phyloP scores from a whole-genome alignment of 2,113 vertebrate species.

The Antechinus stuartii region DNA sequence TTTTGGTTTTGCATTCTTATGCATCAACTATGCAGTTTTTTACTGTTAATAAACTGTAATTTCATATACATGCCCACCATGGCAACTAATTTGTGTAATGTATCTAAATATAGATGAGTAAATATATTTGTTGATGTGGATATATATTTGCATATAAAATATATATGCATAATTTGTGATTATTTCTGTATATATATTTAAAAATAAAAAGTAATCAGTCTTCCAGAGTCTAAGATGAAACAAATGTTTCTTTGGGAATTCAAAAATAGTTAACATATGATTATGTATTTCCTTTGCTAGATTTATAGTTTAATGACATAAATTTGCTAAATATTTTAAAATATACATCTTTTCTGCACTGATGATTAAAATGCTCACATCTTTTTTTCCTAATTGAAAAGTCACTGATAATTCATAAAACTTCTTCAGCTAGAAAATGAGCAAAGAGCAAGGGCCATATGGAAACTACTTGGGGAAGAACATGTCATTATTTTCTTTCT shows the following conservation, averaged over 20 bases:
- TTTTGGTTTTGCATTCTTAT: not conserved
- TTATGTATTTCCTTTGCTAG: slow-evolving; percentile 8
- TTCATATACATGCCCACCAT: not conserved
- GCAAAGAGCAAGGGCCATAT: not conserved
- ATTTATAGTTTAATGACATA: slow-evolving; percentile 42
- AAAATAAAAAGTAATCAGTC: not conserved
- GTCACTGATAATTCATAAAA: slow-evolving; percentile 8
- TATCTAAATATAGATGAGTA: not conserved
- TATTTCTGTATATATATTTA: not conserved
- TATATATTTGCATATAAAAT: not conserved
- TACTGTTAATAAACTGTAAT: not conserved
- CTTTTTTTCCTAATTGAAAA: slow-evolving; percentile 49
- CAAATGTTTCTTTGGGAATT: slow-evolving; percentile 42
- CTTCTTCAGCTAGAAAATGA: slow-evolving; percentile 14
- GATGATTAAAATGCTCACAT: slow-evolving; percentile 38
- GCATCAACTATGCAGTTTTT: not conserved
- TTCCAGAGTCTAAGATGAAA: slow-evolving; percentile 28
- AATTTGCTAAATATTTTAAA: slow-evolving; percentile 29
- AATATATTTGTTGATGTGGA: slow-evolving; percentile 6
- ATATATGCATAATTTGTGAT: not conserved
- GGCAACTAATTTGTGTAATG: not conserved
- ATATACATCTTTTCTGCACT: slow-evolving; percentile 11
- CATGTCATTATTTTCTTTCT: slow-evolving; percentile 19
- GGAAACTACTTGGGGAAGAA: not conserved
- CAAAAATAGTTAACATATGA: slow-evolving; percentile 20